A percentile compares a stretch with the other conserved stretches of the same genome.
Evolutionary conservation across 2,888 invertebrate species (phyloP).

Genomic region (Epicampocera succincta): DNA sequence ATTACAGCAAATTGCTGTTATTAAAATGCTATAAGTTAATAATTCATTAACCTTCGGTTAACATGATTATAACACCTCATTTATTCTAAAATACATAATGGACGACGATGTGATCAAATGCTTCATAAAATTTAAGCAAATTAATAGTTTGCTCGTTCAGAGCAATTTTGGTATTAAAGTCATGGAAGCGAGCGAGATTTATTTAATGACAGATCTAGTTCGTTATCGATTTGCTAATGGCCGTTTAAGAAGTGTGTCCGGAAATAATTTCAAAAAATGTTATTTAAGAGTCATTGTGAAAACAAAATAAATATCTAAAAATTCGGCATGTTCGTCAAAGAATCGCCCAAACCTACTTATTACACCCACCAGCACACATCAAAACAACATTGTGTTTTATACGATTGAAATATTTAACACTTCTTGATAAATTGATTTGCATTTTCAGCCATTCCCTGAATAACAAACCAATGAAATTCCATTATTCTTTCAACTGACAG

Average conservation of each 20-base stretch:
- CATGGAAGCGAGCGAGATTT: neutral
- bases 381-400: no score
- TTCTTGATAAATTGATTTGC: constrained; percentile 19
- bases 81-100: constrained; percentile 38
- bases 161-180: constrained; percentile 44
- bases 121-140: constrained; percentile 26
- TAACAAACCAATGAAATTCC: constrained; percentile 20
- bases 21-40: constrained; percentile 10
- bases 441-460: constrained; percentile 22
- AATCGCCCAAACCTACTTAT: no score
- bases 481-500: constrained; percentile 40
- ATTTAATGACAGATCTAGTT: constrained; percentile 8
- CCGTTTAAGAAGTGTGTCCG: neutral
- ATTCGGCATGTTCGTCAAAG: no score
- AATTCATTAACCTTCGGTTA: constrained; percentile 58
- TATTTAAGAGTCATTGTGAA: no score
- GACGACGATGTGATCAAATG: constrained; percentile 26
- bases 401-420: constrained; percentile 5
- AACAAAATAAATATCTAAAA: no score
- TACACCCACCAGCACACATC: no score
- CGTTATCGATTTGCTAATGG: constrained; percentile 1
- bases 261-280: neutral
- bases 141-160: constrained; percentile 24
- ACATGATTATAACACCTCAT: constrained; percentile 45
- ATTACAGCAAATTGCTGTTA: constrained; percentile 1